phyloP scores from a whole-genome alignment of 2,113 vertebrate genomes.

The Atlantisia rogersi region DNA sequence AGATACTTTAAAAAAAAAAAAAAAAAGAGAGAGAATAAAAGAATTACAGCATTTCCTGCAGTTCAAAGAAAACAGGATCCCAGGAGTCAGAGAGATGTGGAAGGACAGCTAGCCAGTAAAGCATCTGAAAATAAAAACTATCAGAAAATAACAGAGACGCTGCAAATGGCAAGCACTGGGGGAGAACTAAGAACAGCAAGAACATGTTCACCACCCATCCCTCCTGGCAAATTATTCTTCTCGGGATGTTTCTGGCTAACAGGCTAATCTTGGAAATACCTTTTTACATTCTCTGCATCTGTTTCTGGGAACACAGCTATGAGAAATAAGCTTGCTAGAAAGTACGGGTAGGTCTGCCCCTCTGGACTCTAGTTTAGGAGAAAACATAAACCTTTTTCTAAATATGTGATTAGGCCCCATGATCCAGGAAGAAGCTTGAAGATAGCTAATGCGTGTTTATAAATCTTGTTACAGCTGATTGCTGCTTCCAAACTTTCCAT shows the following conservation, averaged over 20 bases:
- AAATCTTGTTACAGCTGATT: neutral
- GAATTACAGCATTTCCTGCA: neutral
- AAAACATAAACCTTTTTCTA: neutral
- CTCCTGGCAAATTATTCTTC: neutral
- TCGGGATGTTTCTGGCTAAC: neutral
- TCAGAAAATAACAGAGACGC: neutral
- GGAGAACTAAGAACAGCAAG: neutral
- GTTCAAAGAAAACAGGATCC: neutral
- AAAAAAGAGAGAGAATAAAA: neutral
- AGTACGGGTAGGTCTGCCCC: neutral
- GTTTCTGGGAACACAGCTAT: neutral
- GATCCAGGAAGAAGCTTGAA: neutral
- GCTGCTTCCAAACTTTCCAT: slow-evolving; percentile 41
- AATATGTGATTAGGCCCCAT: neutral
- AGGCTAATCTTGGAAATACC: neutral
- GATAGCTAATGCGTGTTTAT: neutral
- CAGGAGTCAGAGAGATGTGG: neutral
- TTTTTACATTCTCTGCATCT: neutral
- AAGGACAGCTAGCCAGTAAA: neutral
- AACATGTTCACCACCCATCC: neutral
- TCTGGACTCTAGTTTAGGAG: neutral
- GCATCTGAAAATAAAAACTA: neutral
- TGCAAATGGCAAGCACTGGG: neutral
- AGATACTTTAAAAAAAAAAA: neutral
- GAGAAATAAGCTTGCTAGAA: neutral